Conservation (phyloP, 2,113 vertebrate species). For the Alces alces region DNA sequence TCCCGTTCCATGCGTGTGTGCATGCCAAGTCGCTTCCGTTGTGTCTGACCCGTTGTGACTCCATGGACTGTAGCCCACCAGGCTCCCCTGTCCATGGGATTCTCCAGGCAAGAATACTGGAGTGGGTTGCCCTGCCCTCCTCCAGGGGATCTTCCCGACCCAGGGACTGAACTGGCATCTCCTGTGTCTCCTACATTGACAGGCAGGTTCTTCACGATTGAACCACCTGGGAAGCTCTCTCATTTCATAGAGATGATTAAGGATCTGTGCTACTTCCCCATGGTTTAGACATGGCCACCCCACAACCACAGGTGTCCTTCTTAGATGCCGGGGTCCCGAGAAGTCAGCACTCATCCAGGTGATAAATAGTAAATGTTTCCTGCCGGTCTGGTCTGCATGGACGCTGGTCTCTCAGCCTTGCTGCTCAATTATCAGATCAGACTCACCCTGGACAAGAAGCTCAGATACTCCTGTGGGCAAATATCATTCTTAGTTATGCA, state of each 20-base stretch:
- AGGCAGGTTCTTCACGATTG: background rate
- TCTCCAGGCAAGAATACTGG: background rate
- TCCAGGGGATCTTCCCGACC: background rate
- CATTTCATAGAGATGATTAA: too few relatives aligned
- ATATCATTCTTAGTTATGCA: background rate
- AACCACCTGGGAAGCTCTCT: background rate
- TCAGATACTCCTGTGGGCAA: background rate
- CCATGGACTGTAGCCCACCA: background rate
- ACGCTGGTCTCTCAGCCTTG: rapidly evolving
- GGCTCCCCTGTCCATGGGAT: background rate
- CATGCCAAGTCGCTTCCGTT: rapidly evolving
- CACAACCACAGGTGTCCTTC: background rate
- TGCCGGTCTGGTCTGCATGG: rapidly evolving
- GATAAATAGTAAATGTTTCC: background rate
- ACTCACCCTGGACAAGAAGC: rapidly evolving
- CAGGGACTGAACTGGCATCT: background rate
- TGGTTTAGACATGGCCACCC: background rate
- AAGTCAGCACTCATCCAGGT: rapidly evolving
- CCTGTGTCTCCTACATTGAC: background rate
- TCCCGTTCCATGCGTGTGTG: background rate
- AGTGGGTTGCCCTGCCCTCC: background rate
- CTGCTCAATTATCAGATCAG: rapidly evolving
- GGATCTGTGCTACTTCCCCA: background rate
- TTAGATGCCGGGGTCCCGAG: background rate
- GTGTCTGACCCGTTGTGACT: background rate